Percentiles rank a stretch among this genome's conserved stretches.
These are phyloP conservation scores for Adelognathus sp. DNA, from an alignment of 2,888 invertebrate species.

Conservation along the genomic window DNA sequence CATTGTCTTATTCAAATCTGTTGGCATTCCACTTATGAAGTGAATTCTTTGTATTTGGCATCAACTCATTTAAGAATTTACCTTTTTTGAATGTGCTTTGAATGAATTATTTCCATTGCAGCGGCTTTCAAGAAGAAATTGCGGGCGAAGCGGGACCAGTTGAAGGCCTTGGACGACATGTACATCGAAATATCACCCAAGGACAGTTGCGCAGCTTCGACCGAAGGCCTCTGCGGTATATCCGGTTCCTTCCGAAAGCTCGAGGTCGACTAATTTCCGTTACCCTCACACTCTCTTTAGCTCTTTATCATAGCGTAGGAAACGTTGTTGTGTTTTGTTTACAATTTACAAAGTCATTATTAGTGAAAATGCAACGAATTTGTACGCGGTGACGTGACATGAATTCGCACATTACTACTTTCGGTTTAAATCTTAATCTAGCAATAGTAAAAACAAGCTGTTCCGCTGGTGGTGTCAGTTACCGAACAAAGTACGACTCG, in stretches of 20 bases:
- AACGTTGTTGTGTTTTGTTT: slow-evolving; percentile 30
- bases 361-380: neutral
- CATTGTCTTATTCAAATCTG: too few relatives aligned
- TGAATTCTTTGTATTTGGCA: too few relatives aligned
- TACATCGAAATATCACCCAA: slow-evolving; percentile 85
- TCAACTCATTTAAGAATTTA: too few relatives aligned
- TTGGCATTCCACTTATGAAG: too few relatives aligned
- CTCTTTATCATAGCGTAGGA: too few relatives aligned
- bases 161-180: slow-evolving; percentile 90
- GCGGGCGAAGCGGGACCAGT: slow-evolving; percentile 85
- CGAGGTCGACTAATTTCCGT: slow-evolving; percentile 87
- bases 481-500: slow-evolving; percentile 44
- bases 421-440: slow-evolving; percentile 29
- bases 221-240: slow-evolving; percentile 87
- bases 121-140: slow-evolving; percentile 85
- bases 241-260: slow-evolving; percentile 93
- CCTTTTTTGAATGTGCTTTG: too few relatives aligned
- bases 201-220: slow-evolving; percentile 83
- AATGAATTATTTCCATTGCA: slow-evolving; percentile 60
- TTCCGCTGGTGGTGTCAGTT: slow-evolving; percentile 64
- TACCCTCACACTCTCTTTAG: slow-evolving; percentile 6
- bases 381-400: neutral
- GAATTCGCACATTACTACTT: slow-evolving; percentile 4
- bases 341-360: slow-evolving; percentile 33
- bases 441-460: slow-evolving; percentile 52